phyloP scores from a whole-genome alignment of 35 echinoderm and acorn worm species.

The Apostichopus parvimensis region DNA sequence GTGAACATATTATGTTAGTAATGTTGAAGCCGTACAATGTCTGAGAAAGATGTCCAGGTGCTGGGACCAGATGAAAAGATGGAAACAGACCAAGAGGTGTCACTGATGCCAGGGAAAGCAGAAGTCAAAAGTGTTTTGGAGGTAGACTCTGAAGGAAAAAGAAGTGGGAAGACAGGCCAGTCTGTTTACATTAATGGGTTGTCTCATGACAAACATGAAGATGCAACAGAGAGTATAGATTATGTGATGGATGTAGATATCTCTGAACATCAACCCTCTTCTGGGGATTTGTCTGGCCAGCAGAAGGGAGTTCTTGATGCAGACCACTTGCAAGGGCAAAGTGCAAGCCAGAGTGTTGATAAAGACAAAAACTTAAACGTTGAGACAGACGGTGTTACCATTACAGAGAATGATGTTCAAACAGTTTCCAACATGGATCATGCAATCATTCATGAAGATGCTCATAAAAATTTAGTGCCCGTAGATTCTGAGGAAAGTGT shows the following conservation, averaged over 20 bases:
- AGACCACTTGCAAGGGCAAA: no score
- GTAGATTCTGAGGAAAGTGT: neutral
- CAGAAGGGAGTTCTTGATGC: no score
- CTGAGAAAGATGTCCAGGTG: neutral
- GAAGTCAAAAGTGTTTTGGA: neutral
- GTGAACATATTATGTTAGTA: neutral
- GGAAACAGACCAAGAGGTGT: neutral
- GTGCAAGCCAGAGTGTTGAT: no score
- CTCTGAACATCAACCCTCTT: no score
- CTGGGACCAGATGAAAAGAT: neutral
- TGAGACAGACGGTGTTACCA: neutral
- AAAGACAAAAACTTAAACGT: neutral
- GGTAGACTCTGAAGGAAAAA: neutral
- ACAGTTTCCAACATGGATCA: neutral
- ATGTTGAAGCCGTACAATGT: neutral
- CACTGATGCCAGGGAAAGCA: neutral
- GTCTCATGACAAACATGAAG: neutral
- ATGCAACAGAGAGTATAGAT: neutral
- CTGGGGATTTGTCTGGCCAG: no score
- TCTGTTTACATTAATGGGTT: neutral
- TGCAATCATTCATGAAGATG: neutral
- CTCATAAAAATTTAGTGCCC: neutral
- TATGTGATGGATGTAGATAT: no score
- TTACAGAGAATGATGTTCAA: neutral
- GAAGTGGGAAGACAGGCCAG: neutral